Evolutionary conservation across 2,113 vertebrate genomes (phyloP), one percentile per base, ranked within the genome.

Genomic region (Aldabrachelys gigantea): DNA sequence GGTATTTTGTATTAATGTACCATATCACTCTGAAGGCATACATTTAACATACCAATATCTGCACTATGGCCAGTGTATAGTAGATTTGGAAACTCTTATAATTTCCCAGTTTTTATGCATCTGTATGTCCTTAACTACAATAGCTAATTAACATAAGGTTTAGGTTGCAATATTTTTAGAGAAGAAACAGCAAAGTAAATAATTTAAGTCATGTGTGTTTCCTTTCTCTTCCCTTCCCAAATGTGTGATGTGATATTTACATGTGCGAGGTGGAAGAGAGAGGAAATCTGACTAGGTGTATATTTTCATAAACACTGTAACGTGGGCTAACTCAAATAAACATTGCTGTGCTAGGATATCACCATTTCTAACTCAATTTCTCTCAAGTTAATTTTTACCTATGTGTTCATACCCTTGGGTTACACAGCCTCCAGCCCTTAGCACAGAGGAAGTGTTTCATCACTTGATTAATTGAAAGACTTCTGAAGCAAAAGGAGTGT

Each of bases 331-430:
- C 44, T 85, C 25, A 13, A 29, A 35, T 24, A 25, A 44, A 16
- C 44, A 29, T 56, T 10, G 24, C 24, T 57, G 53, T 57, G 7
- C 5, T 78, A 35, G 53, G 47, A 53, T 10, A 83, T 3, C 2
- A 10, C 22, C 56, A 1, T 65, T 89, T 86, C 41, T 38, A 84
- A 27, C 31, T 88, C 5, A 0, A 0, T 85, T 89, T 83, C 69
- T 88, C 49, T 8, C 38, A 52, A 75, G 31, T 65, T 57, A 57
- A 65, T 38, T 94, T 94, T 85, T 94, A 69, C 44, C 53, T 56
- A 1, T 85, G 47, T 59, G n/a, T 31, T 80, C 89, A 13, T 31
- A 59, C 6, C 84, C 89, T n/a, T 89, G 80, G 19, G 25, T 94
- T 93, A 56, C 44, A 49, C 91, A 89, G 41, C 62, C 84, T 85